phyloP scores from a whole-genome alignment of 2,113 vertebrate species.

The Tauraco erythrolophus region DNA sequence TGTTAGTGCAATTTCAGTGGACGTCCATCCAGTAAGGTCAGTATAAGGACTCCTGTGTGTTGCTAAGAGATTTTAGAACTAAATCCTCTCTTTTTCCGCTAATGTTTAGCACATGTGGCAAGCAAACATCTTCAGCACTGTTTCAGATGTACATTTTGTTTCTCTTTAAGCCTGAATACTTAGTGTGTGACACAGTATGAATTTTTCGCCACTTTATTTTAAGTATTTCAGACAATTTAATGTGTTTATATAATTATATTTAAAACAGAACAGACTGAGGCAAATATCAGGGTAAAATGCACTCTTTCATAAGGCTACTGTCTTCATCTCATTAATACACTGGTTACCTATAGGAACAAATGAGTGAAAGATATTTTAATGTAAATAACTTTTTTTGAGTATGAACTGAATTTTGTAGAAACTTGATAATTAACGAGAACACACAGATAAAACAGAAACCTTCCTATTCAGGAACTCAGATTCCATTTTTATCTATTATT shows the following conservation, averaged over 20 bases:
- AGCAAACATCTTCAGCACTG: neutral
- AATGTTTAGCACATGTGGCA: accelerated
- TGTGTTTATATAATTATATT: neutral
- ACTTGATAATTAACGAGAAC: neutral
- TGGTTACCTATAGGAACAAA: neutral
- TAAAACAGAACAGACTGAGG: neutral
- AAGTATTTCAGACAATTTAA: neutral
- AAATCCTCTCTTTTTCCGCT: neutral
- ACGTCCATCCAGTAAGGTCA: neutral
- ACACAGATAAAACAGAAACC: neutral
- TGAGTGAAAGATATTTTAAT: neutral
- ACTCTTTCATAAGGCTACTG: neutral
- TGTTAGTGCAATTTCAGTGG: neutral
- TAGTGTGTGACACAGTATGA: neutral
- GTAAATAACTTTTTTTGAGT: neutral
- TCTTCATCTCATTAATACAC: neutral
- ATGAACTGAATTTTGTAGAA: neutral
- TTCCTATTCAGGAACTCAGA: neutral
- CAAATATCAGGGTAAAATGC: neutral
- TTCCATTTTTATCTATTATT: neutral
- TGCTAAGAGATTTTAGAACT: neutral
- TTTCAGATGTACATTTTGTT: neutral
- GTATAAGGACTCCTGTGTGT: neutral
- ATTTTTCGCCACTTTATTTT: neutral
- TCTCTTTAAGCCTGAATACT: neutral